phyloP scores from a whole-genome alignment of 2,888 invertebrate genomes.

The Pocota personata region DNA sequence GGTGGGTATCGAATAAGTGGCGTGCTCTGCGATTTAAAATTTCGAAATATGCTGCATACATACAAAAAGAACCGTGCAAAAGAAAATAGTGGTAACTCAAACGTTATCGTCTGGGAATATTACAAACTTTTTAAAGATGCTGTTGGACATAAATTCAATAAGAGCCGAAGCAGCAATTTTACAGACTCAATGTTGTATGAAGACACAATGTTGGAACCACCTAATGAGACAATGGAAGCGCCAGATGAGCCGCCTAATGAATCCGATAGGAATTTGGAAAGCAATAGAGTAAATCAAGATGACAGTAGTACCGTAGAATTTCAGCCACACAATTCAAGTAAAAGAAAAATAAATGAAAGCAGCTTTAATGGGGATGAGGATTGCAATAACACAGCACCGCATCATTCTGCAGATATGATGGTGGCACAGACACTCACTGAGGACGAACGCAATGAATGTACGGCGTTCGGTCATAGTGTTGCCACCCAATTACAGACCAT shows the following conservation, averaged over 20 bases:
- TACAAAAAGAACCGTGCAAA: not conserved
- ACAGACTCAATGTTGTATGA: not conserved
- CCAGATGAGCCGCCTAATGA: not conserved
- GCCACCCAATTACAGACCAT: not conserved
- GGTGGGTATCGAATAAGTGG: conserved; percentile 1
- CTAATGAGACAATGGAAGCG: not conserved
- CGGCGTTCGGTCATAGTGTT: conserved; percentile 1
- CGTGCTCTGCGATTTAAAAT: not conserved
- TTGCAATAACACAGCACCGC: not conserved
- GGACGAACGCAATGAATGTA: conserved; percentile 3
- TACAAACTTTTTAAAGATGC: not conserved
- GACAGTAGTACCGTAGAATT: not conserved
- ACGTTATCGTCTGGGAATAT: not conserved
- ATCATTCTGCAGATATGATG: not conserved
- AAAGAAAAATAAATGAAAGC: not conserved
- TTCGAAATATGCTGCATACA: conserved; percentile 9
- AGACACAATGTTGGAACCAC: not conserved
- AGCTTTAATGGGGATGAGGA: not conserved
- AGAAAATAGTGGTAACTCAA: not conserved
- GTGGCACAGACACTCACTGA: not conserved
- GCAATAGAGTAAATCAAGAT: not conserved
- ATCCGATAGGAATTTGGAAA: not conserved
- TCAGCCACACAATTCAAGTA: not conserved
- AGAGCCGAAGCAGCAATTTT: not conserved
- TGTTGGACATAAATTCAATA: not conserved